Conservation (phyloP, 2,888 invertebrate genomes). For the Cancer borealis region DNA sequence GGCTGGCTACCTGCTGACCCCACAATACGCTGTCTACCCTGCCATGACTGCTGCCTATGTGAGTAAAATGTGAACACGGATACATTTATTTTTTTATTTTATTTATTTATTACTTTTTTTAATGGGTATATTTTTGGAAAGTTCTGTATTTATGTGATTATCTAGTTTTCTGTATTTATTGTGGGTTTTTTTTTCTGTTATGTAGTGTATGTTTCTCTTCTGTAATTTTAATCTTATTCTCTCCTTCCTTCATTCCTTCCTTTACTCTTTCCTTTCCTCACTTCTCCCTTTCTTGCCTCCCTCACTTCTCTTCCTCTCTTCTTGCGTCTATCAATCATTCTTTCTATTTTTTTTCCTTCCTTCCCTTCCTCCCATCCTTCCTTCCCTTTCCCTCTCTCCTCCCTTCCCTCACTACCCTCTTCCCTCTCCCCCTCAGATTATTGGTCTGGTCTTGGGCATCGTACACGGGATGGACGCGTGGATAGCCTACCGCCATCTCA, state of each 20-base stretch:
- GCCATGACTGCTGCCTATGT: slow-evolving; percentile 93
- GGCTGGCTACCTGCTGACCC: slow-evolving; percentile 87
- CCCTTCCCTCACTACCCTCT: not conserved
- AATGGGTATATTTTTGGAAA: too few relatives aligned
- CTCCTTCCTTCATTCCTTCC: not conserved
- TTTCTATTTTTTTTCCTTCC: not conserved
- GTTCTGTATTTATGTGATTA: too few relatives aligned
- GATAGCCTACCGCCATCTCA: slow-evolving; percentile 84
- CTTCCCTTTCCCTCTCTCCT: not conserved
- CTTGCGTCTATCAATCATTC: not conserved
- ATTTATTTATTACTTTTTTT: too few relatives aligned
- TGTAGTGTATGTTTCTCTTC: not conserved
- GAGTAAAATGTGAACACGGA: slow-evolving; percentile 81
- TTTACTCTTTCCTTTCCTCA: not conserved
- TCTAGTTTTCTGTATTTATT: too few relatives aligned
- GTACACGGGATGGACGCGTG: slow-evolving; percentile 90
- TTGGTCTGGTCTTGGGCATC: slow-evolving; percentile 88
- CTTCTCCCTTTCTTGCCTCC: not conserved
- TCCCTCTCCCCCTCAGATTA: slow-evolving; percentile 84
- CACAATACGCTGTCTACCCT: slow-evolving; percentile 91
- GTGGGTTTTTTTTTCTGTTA: too few relatives aligned
- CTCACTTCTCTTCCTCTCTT: not conserved
- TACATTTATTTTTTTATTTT: too few relatives aligned
- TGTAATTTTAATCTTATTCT: not conserved
- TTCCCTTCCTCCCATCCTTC: not conserved